Conservation (phyloP, 2,888 invertebrate species). For the Abscondita cerata region DNA sequence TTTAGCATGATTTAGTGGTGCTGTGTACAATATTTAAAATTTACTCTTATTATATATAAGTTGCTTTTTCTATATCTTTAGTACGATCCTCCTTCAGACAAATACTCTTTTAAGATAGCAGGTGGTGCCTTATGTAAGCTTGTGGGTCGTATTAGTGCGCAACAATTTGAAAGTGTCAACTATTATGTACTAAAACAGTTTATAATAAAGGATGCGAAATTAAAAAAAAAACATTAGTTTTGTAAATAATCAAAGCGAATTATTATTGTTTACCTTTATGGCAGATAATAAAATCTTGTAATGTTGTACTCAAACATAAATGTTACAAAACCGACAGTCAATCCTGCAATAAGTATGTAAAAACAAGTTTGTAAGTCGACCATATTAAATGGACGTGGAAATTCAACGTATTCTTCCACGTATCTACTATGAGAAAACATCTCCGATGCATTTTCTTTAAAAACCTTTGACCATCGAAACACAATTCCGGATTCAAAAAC, state of each 20-base stretch:
- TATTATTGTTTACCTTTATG: too few species aligned
- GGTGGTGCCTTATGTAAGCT: too few species aligned
- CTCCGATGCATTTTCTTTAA: constrained; percentile 47
- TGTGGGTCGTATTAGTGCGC: too few species aligned
- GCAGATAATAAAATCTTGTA: constrained; percentile 1
- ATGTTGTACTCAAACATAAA: constrained; percentile 32
- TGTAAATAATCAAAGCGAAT: not conserved
- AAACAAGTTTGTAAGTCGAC: constrained; percentile 55
- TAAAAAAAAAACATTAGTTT: not conserved
- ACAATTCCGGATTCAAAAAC: constrained; percentile 53
- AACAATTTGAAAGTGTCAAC: not conserved
- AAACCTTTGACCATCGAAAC: constrained; percentile 52
- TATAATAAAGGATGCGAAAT: not conserved
- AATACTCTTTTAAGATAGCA: too few species aligned
- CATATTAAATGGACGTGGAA: constrained; percentile 53
- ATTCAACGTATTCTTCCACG: constrained; percentile 26
- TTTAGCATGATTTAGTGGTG: too few species aligned
- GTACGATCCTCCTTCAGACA: too few species aligned
- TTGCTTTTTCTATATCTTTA: too few species aligned
- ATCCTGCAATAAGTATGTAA: constrained; percentile 51
- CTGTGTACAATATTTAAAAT: too few species aligned
- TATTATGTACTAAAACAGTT: not conserved
- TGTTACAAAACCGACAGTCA: constrained; percentile 40
- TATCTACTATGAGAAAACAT: not conserved
- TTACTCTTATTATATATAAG: too few species aligned